A percentile compares a stretch with the other conserved stretches of the same genome.
Conservation (phyloP, 2,888 invertebrate genomes). For the Yponomeuta evonymella region DNA sequence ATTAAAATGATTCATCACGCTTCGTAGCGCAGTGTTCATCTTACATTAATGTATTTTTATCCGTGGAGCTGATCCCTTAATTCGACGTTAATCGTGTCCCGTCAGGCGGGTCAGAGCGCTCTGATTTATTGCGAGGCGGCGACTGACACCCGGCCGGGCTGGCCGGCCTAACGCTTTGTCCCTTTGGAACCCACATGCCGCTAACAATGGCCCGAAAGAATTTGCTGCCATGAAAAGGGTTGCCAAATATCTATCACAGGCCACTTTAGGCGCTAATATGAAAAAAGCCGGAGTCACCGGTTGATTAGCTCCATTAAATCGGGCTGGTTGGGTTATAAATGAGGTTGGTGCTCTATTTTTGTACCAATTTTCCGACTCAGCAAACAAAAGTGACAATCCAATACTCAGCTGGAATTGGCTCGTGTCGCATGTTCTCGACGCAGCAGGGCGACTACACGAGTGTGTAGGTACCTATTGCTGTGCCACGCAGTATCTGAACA, state of each 20-base stretch:
- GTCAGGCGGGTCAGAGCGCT: constrained; percentile 11
- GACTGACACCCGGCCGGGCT: constrained; percentile 1
- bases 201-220: constrained; percentile 16
- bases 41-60: background rate
- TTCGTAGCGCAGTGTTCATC: background rate
- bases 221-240: constrained; percentile 14
- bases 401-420: constrained; percentile 12
- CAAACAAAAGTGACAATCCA: constrained; percentile 13
- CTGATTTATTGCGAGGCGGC: constrained; percentile 13
- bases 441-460: background rate
- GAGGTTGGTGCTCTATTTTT: background rate
- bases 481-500: background rate
- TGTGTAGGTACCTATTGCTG: background rate
- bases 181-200: constrained; percentile 12
- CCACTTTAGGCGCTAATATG: constrained; percentile 5
- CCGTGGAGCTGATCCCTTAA: constrained; percentile 5
- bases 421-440: constrained; percentile 4
- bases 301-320: background rate
- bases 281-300: background rate
- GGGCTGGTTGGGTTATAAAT: background rate
- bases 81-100: constrained; percentile 14
- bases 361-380: constrained; percentile 11
- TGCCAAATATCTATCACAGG: constrained; percentile 16
- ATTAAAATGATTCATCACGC: background rate
- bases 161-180: constrained; percentile 7